A percentile compares a stretch with the other conserved stretches of the same genome.
Evolutionary conservation across 2,888 invertebrate genomes (phyloP).

Genomic region (Drosophila nr. perissopoda): DNA sequence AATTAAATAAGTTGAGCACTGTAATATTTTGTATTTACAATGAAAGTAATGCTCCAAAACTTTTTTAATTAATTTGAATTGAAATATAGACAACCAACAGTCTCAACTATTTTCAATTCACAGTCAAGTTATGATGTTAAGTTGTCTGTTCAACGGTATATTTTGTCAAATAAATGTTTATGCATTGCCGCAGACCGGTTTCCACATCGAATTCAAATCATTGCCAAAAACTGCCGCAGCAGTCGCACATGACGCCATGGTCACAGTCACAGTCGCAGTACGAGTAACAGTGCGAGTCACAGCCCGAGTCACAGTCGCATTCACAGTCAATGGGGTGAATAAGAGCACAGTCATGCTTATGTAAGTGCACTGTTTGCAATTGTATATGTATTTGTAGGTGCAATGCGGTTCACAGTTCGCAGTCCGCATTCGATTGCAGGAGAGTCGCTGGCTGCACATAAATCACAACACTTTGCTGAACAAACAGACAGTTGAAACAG

Average conservation of each 20-base stretch:
- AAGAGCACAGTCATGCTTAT: not conserved
- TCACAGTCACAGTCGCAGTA: constrained; percentile 17
- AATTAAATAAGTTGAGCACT: not conserved
- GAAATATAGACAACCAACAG: not conserved
- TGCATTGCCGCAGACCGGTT: constrained; percentile 39
- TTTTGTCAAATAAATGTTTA: constrained; percentile 27
- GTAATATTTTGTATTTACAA: not conserved
- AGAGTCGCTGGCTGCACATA: constrained; percentile 47
- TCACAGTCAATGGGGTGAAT: constrained; percentile 3
- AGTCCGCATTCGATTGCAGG: constrained; percentile 54
- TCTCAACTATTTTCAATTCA: not conserved
- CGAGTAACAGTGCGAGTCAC: constrained; percentile 9
- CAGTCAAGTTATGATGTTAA: not conserved
- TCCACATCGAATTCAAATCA: constrained; percentile 30
- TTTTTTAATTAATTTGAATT: not conserved
- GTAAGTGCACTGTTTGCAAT: not conserved
- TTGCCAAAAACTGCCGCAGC: constrained; percentile 42
- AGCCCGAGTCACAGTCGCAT: not conserved
- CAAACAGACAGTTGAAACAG: constrained; percentile 49
- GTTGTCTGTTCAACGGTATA: constrained; percentile 6
- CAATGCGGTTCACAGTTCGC: constrained; percentile 34
- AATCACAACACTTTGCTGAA: constrained; percentile 65
- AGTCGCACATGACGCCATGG: constrained; percentile 51
- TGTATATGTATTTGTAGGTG: constrained; percentile 1
- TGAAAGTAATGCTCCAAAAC: not conserved